Evolutionary conservation across 2,113 vertebrate species (phyloP).

Genomic region (Albula glossodonta): DNA sequence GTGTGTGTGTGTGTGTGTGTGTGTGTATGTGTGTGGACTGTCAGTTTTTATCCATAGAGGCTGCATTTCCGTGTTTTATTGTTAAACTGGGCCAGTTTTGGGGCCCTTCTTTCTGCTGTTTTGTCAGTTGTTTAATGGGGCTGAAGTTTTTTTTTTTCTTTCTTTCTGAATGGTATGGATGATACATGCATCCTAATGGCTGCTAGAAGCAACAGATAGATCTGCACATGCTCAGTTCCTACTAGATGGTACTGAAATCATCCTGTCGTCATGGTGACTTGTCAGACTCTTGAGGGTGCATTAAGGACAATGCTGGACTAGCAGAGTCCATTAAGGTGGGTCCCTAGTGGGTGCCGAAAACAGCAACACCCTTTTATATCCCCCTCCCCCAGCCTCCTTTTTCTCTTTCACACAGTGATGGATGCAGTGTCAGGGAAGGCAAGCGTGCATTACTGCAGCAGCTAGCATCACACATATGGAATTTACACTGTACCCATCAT

Average conservation of each 20-base stretch:
- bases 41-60: neutral
- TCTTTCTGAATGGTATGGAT: neutral
- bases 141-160: neutral
- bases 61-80: neutral
- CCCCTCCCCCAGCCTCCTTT: neutral
- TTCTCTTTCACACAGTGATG: neutral
- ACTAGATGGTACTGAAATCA: neutral
- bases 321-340: neutral
- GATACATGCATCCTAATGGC: neutral
- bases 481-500: neutral
- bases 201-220: neutral
- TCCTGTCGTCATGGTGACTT: conserved; percentile 2
- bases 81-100: neutral
- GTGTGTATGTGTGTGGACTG: neutral
- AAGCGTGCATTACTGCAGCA: neutral
- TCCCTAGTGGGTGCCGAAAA: neutral
- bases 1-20: neutral
- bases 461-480: neutral
- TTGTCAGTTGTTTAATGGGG: neutral
- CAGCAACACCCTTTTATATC: neutral
- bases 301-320: neutral
- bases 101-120: neutral
- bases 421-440: neutral
- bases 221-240: neutral
- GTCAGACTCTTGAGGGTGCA: conserved; percentile 2